These are phyloP conservation scores for Eidolon dupreanum DNA, from an alignment of 2,797 vertebrate species.

Conservation along the genomic window DNA sequence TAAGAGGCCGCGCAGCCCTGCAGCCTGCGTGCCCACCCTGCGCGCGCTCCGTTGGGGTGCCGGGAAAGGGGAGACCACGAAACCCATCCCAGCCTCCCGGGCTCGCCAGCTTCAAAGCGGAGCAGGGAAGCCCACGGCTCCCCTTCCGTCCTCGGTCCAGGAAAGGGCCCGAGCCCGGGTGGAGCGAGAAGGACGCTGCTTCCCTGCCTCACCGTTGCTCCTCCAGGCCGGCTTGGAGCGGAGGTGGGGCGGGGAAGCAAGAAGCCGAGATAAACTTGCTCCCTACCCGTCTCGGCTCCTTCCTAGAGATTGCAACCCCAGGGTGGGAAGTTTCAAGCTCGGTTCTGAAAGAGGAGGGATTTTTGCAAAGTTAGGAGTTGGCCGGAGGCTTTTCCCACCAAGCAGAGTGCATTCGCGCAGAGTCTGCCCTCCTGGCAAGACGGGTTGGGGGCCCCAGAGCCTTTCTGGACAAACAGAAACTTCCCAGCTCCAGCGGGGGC, in stretches of 20 bases:
- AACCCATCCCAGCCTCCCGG: not conserved
- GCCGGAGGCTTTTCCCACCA: not conserved
- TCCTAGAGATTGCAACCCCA: not conserved
- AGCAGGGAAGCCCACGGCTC: not conserved
- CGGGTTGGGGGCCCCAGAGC: not conserved
- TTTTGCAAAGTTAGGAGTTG: constrained; percentile 1
- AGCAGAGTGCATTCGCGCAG: not conserved
- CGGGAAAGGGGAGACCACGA: not conserved
- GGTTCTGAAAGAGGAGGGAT: not conserved
- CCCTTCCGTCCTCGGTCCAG: not conserved
- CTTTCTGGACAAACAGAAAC: constrained; percentile 39
- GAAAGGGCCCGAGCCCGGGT: not conserved
- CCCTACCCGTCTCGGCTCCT: not conserved
- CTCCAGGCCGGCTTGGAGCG: not conserved
- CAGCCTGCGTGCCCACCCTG: not conserved
- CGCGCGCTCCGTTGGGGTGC: not conserved
- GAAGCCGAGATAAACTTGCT: constrained; percentile 52
- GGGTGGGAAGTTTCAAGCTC: not conserved
- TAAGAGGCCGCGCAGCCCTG: constrained; percentile 80
- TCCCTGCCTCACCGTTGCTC: not conserved
- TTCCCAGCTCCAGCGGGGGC: constrained; percentile 16
- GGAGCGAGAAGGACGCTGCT: not conserved
- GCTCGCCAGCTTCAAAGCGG: not conserved
- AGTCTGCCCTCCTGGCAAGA: not conserved
- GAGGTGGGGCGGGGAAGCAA: not conserved